Base-by-base conservation (phyloP, 2,113 vertebrate genomes). In the Rhinichthys klamathensis region DNA sequence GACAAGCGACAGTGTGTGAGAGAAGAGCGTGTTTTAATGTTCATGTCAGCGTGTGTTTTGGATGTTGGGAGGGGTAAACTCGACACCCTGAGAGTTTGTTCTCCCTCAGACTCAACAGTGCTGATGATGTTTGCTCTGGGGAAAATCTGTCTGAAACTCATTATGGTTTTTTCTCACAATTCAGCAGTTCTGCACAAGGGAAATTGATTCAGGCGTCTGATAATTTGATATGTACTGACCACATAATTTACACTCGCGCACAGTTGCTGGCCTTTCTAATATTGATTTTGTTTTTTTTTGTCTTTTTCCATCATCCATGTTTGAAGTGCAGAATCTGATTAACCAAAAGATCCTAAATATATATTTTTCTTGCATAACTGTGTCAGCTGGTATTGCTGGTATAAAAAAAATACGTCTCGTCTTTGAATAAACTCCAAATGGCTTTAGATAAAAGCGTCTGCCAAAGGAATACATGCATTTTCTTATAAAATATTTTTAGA, bases 151-250 rank as follows among this genome's bases (percentile, higher is more conserved):
- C 49, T 65, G 54, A 80, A 86, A 75, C 49, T 81, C 78, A 82
- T 65, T 83, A 83, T 83, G 67, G 0, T 75, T 60, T 73, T 80
- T 85, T 79, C 67, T 85, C 54, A 51, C 77, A 73, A 86, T 81
- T 82, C 84, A 81, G 84, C 78, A 81, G 67, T 80, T 82, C 84
- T 70, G 78, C 78, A 73, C 78, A 27, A 65, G 72, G 84, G 78
- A 86, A 73, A 82, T 70, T 46, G 67, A 72, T 86, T 80, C 41
- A 2, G 49, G 12, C 49, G 9, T 82, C 44, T 82, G 78, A 30
- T 80, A 35, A 74, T 86, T 65, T 86, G 69, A 82, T 82, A 82
- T 70, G 63, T 54, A 82, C 63, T 83, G 81, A 83, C 81, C 81
- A 83, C 65, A 83, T 73, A 23, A 83, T 72, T 83, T 72, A 83